A percentile compares a stretch with the other conserved stretches of the same genome.
Conservation (phyloP, 2,113 vertebrate species). For the Labrus mixtus region DNA sequence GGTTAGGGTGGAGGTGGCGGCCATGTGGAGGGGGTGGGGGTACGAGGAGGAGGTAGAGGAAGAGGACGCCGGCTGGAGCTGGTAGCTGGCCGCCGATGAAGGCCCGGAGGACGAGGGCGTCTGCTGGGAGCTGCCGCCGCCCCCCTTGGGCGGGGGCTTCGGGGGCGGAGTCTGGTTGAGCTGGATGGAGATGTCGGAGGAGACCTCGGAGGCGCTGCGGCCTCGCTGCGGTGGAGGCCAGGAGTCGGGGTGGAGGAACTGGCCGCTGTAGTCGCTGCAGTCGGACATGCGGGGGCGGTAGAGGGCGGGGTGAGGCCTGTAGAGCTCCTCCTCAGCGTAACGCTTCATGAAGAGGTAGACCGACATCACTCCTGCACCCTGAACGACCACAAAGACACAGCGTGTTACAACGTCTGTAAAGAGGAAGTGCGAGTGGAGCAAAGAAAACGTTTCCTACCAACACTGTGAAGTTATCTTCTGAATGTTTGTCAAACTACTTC, state of each 20-base stretch:
- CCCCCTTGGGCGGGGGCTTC: conserved; percentile 60
- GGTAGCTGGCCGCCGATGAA: conserved; percentile 80
- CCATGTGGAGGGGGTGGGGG: conserved; percentile 74
- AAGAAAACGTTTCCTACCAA: too few relatives aligned
- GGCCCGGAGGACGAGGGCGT: conserved; percentile 78
- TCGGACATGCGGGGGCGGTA: conserved; percentile 93
- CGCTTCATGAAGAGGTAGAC: conserved; percentile 96
- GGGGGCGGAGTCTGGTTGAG: conserved; percentile 87
- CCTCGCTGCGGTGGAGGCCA: conserved; percentile 87
- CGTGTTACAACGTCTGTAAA: not conserved
- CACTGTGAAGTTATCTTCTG: too few relatives aligned
- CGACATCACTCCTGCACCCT: conserved; percentile 94
- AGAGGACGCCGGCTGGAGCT: conserved; percentile 76
- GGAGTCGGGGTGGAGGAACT: conserved; percentile 91
- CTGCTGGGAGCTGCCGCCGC: conserved; percentile 58
- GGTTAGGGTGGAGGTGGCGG: conserved; percentile 71
- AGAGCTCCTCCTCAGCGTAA: conserved; percentile 92
- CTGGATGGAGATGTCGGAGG: conserved; percentile 93
- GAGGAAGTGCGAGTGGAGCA: too few relatives aligned
- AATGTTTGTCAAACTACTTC: too few relatives aligned
- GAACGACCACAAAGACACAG: not conserved
- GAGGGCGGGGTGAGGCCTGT: conserved; percentile 90
- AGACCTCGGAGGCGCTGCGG: conserved; percentile 89
- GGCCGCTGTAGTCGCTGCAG: conserved; percentile 93
- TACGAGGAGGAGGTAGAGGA: conserved; percentile 81